phyloP scores from a whole-genome alignment of 2,113 vertebrate species.

The Pangasianodon gigas region DNA sequence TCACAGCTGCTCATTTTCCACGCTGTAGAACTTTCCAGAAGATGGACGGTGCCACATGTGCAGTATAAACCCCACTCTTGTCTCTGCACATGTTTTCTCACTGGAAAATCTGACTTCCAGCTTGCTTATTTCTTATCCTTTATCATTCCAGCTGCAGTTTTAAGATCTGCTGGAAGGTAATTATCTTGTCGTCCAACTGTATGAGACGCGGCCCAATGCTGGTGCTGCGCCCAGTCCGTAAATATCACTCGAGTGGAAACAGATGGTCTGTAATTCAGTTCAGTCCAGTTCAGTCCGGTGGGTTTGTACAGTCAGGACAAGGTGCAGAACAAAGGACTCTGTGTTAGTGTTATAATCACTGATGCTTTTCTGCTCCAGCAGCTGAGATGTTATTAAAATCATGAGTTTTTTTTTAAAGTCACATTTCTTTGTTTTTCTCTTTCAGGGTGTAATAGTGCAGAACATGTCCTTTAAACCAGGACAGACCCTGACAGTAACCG shows the following conservation, averaged over 20 bases:
- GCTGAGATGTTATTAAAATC: background rate
- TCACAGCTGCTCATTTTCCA: background rate
- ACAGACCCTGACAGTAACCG: slow-evolving; percentile 72
- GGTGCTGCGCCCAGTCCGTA: slow-evolving; percentile 11
- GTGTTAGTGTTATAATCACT: background rate
- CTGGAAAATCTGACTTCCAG: slow-evolving; percentile 49
- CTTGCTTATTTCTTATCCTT: slow-evolving; percentile 24
- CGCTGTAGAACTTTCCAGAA: slow-evolving; percentile 6
- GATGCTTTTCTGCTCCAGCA: background rate
- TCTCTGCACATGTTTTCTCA: background rate
- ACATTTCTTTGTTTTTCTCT: background rate
- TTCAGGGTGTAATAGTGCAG: slow-evolving; percentile 66
- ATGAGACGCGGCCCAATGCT: background rate
- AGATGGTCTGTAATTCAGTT: slow-evolving; percentile 58
- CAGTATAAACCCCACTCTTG: slow-evolving; percentile 24
- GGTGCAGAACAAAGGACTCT: background rate
- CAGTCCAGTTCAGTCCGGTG: slow-evolving; percentile 26
- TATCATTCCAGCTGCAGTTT: slow-evolving; percentile 28
- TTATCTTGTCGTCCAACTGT: slow-evolving; percentile 26
- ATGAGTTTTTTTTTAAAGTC: background rate
- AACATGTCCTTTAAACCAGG: slow-evolving; percentile 79
- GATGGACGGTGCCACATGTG: slow-evolving; percentile 31
- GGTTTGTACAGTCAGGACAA: background rate
- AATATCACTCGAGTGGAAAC: slow-evolving; percentile 58
- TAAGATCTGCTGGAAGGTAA: slow-evolving; percentile 15